Evolutionary conservation across 1,140 invertebrate genomes (phyloP), one percentile per base, ranked within the genome.

Genomic region (Bathynomus jamesi): DNA sequence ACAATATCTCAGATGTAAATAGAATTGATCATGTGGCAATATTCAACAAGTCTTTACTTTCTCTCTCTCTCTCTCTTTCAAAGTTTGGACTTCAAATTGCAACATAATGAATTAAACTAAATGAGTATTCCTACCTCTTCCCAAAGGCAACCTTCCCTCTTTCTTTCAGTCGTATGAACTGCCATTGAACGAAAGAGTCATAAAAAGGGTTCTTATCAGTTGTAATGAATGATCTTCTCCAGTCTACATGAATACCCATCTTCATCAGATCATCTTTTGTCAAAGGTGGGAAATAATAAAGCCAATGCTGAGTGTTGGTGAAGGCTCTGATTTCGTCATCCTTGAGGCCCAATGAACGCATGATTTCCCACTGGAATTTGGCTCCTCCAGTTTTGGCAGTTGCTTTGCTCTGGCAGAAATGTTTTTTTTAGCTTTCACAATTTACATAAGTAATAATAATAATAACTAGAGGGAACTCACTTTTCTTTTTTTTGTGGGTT

Each of bases 351-450:
- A 99, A 83, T 81, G 91, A 91, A 81, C 91, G 85, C 98, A 99
- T 99, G 65, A 99, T 99, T 82, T 99, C 91, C 97, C 97, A 99
- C 80, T 99, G 98, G 81, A 93, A 99, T 82, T 96, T 98, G 0
- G 90, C 87, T 8, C 83, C 79, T 0, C 91, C 94, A 13, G 90
- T 84, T 85, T 99, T 99, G 0, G 97, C 96, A 0, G 90, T 86
- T n/a, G 92, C 92, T 86, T 99, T 99, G 81, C 94, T 98, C 88
- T 91, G 80, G 65, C 64, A 76, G 0, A 69, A 60, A 68, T 32
- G 53, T 61, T 11, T 61, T 65, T n/a, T 21, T 61, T 13, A 17
- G 11, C 10, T 64, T 11, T 10, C 24, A 64, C 10, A 64, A 21
- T 64, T 10, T 11, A 64, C 24, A 40, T 65, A 65, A 65, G 28